Evolutionary conservation across 2,113 vertebrate species (phyloP), one percentile per base, ranked within the genome.

Genomic region (Ciconia maguari): DNA sequence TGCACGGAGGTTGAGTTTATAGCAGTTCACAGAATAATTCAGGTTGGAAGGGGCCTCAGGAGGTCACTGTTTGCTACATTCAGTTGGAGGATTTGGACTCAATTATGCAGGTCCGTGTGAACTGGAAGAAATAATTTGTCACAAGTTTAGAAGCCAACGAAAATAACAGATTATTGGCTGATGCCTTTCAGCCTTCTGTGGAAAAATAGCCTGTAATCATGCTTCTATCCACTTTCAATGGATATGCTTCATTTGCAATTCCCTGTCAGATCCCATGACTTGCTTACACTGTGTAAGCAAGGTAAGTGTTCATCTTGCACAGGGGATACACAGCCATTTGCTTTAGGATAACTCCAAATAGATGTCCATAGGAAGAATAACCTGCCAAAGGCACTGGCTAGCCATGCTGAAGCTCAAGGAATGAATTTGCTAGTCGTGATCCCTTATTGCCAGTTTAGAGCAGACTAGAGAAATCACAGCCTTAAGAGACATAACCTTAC

Each of bases 81-180:
- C 21, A 52, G 7, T 16, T 75, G 21, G 11, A 81, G 24, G 7
- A 80, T 36, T 54, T 54, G 62, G 41, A 54, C 17, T 54, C 2
- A 0, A 25, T 69, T 51, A 70, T 5, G 5, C 2, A 1, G 10
- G 34, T 20, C 34, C 34, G 11, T 2, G 11, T 55, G 57, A 84
- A 76, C 29, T 16, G 16, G 32, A 76, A 88, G 52, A 88, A 68
- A 61, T 21, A 4, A 62, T 66, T 19, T 66, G 9, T 51, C 29
- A 34, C 16, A 71, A 16, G 7, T 75, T 77, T 68, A 84, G 74
- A 93, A 80, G 21, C 16, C 42, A 88, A 61, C 22, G 49, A 38
- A 88, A 75, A 26, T 26, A 90, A 61, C 1, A 76, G 8, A 58
- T n/a, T 36, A 80, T 20, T 70, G 32, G 27, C 24, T 41, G 81